Base-by-base conservation (phyloP, 2,888 invertebrate species). In the Oscheius sp. region DNA sequence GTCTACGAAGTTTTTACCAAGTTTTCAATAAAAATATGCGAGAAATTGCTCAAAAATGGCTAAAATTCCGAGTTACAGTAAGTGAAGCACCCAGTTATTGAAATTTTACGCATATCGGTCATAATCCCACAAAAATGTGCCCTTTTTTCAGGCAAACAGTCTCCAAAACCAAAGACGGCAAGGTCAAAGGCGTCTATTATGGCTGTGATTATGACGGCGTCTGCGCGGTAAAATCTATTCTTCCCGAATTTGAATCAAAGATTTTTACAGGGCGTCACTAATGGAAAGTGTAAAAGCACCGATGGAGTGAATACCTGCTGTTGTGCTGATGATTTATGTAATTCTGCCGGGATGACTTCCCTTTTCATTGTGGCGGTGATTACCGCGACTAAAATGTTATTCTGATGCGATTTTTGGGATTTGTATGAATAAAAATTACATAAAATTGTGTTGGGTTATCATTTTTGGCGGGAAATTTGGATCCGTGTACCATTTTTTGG, bases 211-310 rank as follows among this genome's bases (percentile, higher is more conserved):
- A 21, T 55, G 2, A 21, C 13, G 13, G 23, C 23, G 6, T 55
- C 13, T 55, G 55, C 25, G 7, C 55, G 2, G 49, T 49, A 49
- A 21, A 13, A 35, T 35, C 35, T 9, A n/a, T n/a, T n/a, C 35
- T 6, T 35, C 35, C 35, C 35, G 3, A 6, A 6, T 35, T 35
- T 35, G 9, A 35, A 35, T 35, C 35, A 35, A 6, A 6, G 9
- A 35, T 35, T 6, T 35, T 35, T 35, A 3, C 13, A 58, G 58
- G 43, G 61, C 6, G n/a, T 61, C 25, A 3, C 29, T 1, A 13
- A 41, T 41, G 61, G 61, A 41, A 61, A 61, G 21, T 43, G 61
- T 43, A 61, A 61, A 21, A 61, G 13, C n/a, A 43, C 7, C 7
- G 43, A 61, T 18, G 43, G 43, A 18, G 25, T 61, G 7, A 61